Evolutionary conservation across 2,888 invertebrate species (phyloP).

Genomic region (Glyphotaelius pellucidus): DNA sequence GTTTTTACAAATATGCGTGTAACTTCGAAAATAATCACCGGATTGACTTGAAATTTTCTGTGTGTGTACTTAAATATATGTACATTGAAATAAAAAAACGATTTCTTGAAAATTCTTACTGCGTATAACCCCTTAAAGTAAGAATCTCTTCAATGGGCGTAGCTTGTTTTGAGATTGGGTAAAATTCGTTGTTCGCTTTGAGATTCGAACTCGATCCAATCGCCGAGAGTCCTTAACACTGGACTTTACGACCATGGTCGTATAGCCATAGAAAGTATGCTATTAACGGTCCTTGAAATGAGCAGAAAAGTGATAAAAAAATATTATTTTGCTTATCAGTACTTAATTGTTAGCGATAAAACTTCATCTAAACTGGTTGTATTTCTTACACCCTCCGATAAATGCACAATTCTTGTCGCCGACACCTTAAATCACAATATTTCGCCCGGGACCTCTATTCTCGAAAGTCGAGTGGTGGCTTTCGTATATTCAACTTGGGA

Average conservation of each 20-base stretch:
- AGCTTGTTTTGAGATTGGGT: too few relatives aligned
- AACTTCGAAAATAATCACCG: too few relatives aligned
- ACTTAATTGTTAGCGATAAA: background rate
- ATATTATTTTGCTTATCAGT: background rate
- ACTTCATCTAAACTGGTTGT: background rate
- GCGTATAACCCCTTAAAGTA: too few relatives aligned
- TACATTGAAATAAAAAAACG: too few relatives aligned
- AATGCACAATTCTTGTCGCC: background rate
- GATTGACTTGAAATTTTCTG: too few relatives aligned
- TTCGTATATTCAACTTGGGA: background rate
- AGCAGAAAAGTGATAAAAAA: background rate
- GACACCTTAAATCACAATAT: constrained; percentile 2
- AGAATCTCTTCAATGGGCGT: too few relatives aligned
- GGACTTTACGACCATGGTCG: background rate
- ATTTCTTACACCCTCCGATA: background rate
- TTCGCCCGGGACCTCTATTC: background rate
- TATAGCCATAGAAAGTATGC: background rate
- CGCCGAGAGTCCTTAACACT: background rate
- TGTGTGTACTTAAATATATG: too few relatives aligned
- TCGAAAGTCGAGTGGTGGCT: background rate
- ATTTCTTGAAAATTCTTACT: too few relatives aligned
- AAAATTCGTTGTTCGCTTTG: too few relatives aligned
- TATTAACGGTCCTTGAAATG: background rate
- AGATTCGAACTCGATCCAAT: too few relatives aligned
- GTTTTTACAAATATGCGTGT: too few relatives aligned